Evolutionary conservation across 2,888 invertebrate genomes (phyloP).

Genomic region (Philonicus albiceps): DNA sequence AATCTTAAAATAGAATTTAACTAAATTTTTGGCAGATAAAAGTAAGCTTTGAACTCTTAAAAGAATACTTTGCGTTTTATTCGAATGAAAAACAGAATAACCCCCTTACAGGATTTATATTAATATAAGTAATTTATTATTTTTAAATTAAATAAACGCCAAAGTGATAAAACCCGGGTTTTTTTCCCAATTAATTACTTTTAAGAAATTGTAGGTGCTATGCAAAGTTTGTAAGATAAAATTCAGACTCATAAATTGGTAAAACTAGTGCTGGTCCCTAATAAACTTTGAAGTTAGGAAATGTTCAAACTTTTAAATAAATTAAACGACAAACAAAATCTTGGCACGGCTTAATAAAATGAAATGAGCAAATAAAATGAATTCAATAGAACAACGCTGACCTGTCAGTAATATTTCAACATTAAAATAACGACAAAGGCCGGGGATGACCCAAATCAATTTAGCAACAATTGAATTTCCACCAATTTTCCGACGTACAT

Average conservation of each 20-base stretch:
- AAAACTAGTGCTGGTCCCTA: neutral
- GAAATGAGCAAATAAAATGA: neutral
- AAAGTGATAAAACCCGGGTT: no score
- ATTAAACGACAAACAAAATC: neutral
- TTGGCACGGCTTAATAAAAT: neutral
- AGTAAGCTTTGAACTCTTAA: no score
- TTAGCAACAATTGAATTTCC: conserved; percentile 21
- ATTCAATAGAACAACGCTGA: neutral
- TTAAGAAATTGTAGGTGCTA: no score
- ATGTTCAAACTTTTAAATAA: neutral
- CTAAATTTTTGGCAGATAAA: no score
- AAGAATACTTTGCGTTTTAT: no score
- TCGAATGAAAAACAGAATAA: no score
- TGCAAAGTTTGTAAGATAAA: no score
- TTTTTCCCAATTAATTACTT: no score
- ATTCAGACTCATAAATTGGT: neutral
- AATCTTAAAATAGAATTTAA: no score
- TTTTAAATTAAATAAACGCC: no score
- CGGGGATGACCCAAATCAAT: conserved; percentile 15
- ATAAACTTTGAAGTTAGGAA: neutral
- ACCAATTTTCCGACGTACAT: conserved; percentile 5
- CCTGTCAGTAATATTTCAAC: neutral
- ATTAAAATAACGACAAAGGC: neutral
- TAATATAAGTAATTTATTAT: no score
- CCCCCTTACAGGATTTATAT: no score